A percentile compares a stretch with the other conserved stretches of the same genome.
These are phyloP conservation scores for Herpailurus yagouaroundi DNA, from an alignment of 2,113 vertebrate genomes.

Conservation along the genomic window DNA sequence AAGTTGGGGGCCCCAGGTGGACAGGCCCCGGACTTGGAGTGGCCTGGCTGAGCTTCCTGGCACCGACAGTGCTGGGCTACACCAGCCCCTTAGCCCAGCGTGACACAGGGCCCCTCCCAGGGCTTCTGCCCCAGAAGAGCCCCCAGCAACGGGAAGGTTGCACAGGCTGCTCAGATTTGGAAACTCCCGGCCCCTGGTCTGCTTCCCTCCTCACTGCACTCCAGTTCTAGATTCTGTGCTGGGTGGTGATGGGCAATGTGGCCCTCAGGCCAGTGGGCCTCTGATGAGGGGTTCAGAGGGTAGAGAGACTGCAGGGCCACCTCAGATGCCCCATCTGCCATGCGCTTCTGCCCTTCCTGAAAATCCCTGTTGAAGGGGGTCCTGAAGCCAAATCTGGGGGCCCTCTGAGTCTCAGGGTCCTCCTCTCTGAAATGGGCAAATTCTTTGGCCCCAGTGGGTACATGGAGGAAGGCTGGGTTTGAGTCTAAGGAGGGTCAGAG, in stretches of 20 bases:
- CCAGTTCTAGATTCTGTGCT: neutral
- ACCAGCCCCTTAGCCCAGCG: neutral
- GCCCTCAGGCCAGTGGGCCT: neutral
- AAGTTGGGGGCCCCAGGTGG: neutral
- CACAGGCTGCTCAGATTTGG: neutral
- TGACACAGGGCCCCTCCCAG: neutral
- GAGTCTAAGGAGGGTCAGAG: neutral
- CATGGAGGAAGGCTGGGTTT: neutral
- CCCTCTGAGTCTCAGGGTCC: neutral
- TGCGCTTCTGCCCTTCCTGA: neutral
- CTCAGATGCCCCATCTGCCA: neutral
- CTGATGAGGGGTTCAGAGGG: neutral
- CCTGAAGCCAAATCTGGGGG: neutral
- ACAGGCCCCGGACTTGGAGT: neutral
- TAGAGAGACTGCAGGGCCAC: neutral
- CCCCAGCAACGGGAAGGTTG: neutral
- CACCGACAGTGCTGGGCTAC: neutral
- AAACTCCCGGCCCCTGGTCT: neutral
- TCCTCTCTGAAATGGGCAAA: neutral
- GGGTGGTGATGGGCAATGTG: neutral
- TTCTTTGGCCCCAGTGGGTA: neutral
- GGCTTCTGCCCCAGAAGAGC: neutral
- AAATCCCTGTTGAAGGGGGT: neutral
- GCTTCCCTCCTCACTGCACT: neutral
- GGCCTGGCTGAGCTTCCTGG: neutral